Conservation (phyloP, 1,140 invertebrate species). For the Pseudomyrmex cubaensis region DNA sequence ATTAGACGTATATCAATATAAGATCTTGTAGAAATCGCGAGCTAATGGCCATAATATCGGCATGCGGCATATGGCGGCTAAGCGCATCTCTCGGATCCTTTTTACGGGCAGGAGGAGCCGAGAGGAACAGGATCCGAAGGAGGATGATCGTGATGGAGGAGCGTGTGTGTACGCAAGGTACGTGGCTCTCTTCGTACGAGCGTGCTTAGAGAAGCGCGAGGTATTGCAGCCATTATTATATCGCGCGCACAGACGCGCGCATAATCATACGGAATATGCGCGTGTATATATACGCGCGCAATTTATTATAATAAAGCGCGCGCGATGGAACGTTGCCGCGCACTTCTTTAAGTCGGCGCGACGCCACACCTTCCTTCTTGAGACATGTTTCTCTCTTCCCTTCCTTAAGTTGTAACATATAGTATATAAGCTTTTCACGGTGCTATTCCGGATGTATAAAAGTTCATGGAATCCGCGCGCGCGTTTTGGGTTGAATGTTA, state of each 20-base stretch:
- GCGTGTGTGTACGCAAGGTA: slow-evolving; percentile 36
- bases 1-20: slow-evolving; percentile 81
- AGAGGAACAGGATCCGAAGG: slow-evolving; percentile 39
- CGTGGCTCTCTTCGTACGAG: slow-evolving; percentile 68
- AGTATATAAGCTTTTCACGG: neutral
- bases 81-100: slow-evolving; percentile 58
- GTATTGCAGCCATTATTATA: slow-evolving; percentile 73
- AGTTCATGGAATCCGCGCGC: neutral
- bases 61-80: slow-evolving; percentile 74
- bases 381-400: neutral
- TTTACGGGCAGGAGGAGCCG: slow-evolving; percentile 33
- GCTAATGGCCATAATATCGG: slow-evolving; percentile 78
- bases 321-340: slow-evolving; percentile 21
- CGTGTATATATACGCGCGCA: neutral
- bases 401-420: neutral
- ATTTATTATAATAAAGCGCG: slow-evolving; percentile 57
- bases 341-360: slow-evolving; percentile 22
- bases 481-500: too few relatives aligned
- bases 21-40: slow-evolving; percentile 77
- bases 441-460: slow-evolving; percentile 17
- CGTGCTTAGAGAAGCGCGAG: slow-evolving; percentile 71
- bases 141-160: slow-evolving; percentile 70
- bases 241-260: slow-evolving; percentile 47
- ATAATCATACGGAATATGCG: slow-evolving; percentile 51
- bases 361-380: slow-evolving; percentile 41